Evolutionary conservation across 2,888 invertebrate species (phyloP).

Genomic region (Orthosia gracilis): DNA sequence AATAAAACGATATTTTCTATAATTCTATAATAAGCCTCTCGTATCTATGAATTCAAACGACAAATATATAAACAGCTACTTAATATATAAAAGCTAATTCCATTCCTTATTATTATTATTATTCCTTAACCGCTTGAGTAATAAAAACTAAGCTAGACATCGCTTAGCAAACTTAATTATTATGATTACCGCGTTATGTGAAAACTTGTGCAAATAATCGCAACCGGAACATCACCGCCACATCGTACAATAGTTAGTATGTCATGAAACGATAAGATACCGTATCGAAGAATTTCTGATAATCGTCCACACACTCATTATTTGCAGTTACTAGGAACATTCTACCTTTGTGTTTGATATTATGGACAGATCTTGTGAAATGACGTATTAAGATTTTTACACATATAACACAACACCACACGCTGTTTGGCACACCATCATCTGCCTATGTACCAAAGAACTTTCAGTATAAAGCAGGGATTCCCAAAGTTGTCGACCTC

Average conservation of each 20-base stretch:
- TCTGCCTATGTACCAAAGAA: too few relatives aligned
- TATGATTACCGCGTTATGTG: conserved; percentile 31
- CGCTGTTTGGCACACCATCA: background rate
- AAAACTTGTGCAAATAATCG: conserved; percentile 47
- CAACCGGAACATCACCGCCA: conserved; percentile 19
- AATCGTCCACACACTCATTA: conserved; percentile 51
- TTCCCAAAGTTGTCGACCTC: too few relatives aligned
- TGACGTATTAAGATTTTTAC: background rate
- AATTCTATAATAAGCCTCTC: background rate
- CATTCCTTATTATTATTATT: too few relatives aligned
- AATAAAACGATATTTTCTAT: too few relatives aligned
- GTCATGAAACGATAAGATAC: conserved; percentile 64
- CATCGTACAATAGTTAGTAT: conserved; percentile 42
- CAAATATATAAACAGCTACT: background rate
- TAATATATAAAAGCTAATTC: too few relatives aligned
- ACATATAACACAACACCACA: too few relatives aligned
- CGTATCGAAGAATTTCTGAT: conserved; percentile 60
- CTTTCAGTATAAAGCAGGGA: too few relatives aligned
- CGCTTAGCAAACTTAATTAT: conserved; percentile 22
- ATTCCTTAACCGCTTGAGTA: background rate
- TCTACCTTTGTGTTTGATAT: conserved; percentile 25
- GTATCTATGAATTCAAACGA: background rate
- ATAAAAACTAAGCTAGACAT: conserved; percentile 7
- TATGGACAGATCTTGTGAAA: conserved; percentile 7
- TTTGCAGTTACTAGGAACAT: conserved; percentile 38